A percentile compares a stretch with the other conserved stretches of the same genome.
Conservation (phyloP, 1,140 invertebrate genomes). For the Drosophila tsacasi region DNA sequence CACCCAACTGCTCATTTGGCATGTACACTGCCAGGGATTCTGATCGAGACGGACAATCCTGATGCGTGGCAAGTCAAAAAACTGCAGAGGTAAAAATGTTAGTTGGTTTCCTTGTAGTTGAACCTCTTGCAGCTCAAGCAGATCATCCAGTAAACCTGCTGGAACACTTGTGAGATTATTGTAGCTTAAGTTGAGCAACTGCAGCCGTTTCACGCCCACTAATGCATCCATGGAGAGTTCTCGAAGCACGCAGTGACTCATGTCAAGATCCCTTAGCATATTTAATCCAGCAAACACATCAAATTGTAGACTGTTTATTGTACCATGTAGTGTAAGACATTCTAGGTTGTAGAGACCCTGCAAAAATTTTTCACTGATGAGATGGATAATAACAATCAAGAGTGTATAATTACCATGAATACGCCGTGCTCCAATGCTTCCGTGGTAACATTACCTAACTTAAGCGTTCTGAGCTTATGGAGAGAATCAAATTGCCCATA, state of each 20-base stretch:
- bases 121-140: conserved; percentile 87
- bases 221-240: conserved; percentile 90
- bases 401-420: conserved; percentile 79
- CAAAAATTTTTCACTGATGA: background rate
- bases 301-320: conserved; percentile 87
- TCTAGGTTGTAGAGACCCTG: conserved; percentile 80
- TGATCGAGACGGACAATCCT: conserved; percentile 86
- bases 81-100: conserved; percentile 86
- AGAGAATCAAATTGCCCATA: conserved; percentile 89
- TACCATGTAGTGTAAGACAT: conserved; percentile 85
- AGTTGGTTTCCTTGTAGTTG: conserved; percentile 88
- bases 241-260: conserved; percentile 88
- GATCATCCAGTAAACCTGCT: conserved; percentile 88
- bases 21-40: conserved; percentile 91
- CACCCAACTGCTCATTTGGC: conserved; percentile 88
- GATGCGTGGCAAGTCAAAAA: conserved; percentile 87
- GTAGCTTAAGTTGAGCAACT: conserved; percentile 88
- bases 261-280: conserved; percentile 87
- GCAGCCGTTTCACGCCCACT: conserved; percentile 87
- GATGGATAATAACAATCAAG: background rate
- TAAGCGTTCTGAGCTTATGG: conserved; percentile 86
- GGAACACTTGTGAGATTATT: conserved; percentile 88
- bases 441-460: conserved; percentile 87
- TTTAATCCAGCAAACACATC: conserved; percentile 89
- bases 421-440: conserved; percentile 87